These are phyloP conservation scores for Drosophila neotestacea DNA, from an alignment of 2,888 invertebrate genomes.

Conservation along the genomic window DNA sequence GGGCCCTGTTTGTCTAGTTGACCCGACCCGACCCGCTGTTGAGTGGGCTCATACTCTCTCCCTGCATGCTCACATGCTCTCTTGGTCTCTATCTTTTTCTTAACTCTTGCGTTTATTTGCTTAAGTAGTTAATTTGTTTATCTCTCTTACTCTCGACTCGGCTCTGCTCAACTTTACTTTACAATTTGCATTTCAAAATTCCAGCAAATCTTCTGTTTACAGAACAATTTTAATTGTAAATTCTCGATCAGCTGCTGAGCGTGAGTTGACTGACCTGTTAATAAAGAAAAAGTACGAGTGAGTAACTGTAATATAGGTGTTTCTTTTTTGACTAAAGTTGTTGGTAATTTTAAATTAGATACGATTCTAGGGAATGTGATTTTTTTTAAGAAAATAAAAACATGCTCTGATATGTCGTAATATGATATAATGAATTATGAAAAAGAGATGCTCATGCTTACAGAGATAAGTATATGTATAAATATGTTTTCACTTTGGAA, in stretches of 20 bases:
- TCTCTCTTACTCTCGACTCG: slow-evolving; percentile 11
- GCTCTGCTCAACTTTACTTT: slow-evolving; percentile 41
- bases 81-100: background rate
- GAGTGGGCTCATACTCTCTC: slow-evolving; percentile 15
- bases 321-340: no score
- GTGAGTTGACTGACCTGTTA: slow-evolving; percentile 42
- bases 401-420: background rate
- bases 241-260: slow-evolving; percentile 33
- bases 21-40: slow-evolving; percentile 57
- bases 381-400: background rate
- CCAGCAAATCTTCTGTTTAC: slow-evolving; percentile 34
- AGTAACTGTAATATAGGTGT: background rate
- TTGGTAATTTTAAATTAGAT: background rate
- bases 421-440: background rate
- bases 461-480: background rate
- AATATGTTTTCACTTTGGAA: no score
- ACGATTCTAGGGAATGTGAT: background rate
- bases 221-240: slow-evolving; percentile 31
- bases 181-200: slow-evolving; percentile 54
- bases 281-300: background rate
- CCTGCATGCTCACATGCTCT: background rate
- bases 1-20: slow-evolving; percentile 49
- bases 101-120: slow-evolving; percentile 31
- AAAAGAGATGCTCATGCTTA: background rate
- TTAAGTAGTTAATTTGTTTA: slow-evolving; percentile 35